Evolutionary conservation across 2,888 invertebrate species (phyloP), one percentile per base, ranked within the genome.

Genomic region (Athalia rosae): DNA sequence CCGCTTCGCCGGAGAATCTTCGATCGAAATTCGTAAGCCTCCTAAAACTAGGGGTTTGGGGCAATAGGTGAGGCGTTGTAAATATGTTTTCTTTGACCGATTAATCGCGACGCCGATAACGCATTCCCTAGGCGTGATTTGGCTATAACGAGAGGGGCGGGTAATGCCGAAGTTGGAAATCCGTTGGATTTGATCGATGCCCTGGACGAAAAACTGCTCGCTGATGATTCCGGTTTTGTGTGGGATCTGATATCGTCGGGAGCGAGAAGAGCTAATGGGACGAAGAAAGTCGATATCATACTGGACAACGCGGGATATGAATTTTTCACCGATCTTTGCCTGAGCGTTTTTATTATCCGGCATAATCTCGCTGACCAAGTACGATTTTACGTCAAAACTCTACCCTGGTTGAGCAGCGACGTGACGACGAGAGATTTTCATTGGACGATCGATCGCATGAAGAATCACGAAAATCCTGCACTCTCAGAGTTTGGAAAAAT

Each of bases 381-480:
- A 45, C 92, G 95, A 80, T 95, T 99, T 83, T 95, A 98, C 89
- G 94, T 95, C 0, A 99, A 99, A 91, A 91, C 92, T 3, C 94
- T 97, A 80, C 98, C 99, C 0, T 99, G 99, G 99, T 99, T 96
- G 88, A 94, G 99, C 7, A 99, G 98, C 0, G 99, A 99, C 88
- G 96, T 95, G 0, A 96, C 94, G 15, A 86, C 85, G 1, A 84
- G 88, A 2, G 99, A 99, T 91, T 95, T 98, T 78, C 83, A 92
- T 85, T 95, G 95, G 94, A 92, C 92, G 0, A 82, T 97, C 13
- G 85, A 92, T 2, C 88, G 90, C 79, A 87, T 94, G 84, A 82
- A 77, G 50, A 83, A 82, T 61, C 85, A 87, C 0, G 13, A 81
- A 3, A 79, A 84, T 77, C 9, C 81, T 63, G 67, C 82, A 59